A percentile compares a stretch with the other conserved stretches of the same genome.
Conservation (phyloP, 1,140 invertebrate genomes). For the Drosophila lini region DNA sequence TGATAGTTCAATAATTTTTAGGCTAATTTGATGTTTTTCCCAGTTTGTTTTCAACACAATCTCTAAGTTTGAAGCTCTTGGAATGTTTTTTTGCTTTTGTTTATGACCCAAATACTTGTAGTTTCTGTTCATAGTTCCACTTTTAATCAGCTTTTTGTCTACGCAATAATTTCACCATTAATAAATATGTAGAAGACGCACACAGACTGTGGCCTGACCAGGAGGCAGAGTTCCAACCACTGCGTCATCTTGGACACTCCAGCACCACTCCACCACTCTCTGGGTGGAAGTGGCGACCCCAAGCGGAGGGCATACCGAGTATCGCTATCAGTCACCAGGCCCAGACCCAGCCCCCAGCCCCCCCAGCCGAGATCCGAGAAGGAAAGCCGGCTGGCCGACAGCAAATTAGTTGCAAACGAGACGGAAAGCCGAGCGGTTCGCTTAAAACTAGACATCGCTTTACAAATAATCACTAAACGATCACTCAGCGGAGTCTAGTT, state of each 20-base stretch:
- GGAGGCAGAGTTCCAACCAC: not conserved
- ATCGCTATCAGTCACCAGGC: constrained; percentile 1
- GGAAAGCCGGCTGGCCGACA: constrained; percentile 1
- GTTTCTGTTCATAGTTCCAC: not conserved
- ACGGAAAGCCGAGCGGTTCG: constrained; percentile 43
- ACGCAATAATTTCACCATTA: constrained; percentile 3
- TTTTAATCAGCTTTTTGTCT: constrained; percentile 14
- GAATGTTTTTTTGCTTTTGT: not conserved
- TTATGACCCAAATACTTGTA: constrained; percentile 12
- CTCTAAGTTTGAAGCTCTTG: not conserved
- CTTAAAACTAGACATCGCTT: not conserved
- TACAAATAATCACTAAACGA: not conserved
- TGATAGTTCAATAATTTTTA: not conserved
- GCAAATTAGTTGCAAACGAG: constrained; percentile 39
- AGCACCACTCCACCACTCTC: not conserved
- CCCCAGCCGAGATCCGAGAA: constrained; percentile 6
- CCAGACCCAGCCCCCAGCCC: constrained; percentile 1
- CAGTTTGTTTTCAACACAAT: constrained; percentile 4
- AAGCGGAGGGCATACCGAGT: constrained; percentile 28
- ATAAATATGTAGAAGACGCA: not conserved
- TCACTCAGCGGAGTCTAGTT: not conserved
- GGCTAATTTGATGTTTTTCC: not conserved
- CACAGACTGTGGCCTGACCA: too few species aligned
- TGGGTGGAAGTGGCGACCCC: not conserved
- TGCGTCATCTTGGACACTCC: not conserved